phyloP scores from a whole-genome alignment of 2,888 invertebrate species.

The Campoplex nolae region DNA sequence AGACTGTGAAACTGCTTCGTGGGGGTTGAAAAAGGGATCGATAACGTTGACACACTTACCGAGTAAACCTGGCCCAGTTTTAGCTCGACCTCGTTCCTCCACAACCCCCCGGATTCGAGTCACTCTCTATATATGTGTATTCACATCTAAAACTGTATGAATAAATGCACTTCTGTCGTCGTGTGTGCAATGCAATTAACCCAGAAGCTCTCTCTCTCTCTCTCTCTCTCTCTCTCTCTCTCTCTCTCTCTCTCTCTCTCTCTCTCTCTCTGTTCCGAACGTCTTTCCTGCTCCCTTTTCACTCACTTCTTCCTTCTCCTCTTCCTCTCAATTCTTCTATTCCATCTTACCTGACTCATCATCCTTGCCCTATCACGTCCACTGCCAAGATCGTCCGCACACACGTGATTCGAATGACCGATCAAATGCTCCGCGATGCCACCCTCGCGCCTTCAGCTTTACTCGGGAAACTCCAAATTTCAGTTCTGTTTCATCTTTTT shows the following conservation, averaged over 20 bases:
- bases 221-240: no score
- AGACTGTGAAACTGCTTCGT: background rate
- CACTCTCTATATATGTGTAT: background rate
- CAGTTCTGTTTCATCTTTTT: background rate
- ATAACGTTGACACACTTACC: constrained; percentile 83
- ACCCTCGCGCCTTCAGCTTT: background rate
- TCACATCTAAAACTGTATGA: no score
- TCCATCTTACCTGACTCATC: background rate
- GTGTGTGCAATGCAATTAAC: background rate
- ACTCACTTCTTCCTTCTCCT: no score
- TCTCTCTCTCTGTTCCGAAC: background rate
- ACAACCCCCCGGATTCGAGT: constrained; percentile 39
- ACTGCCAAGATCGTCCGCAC: constrained; percentile 54
- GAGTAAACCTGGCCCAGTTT: constrained; percentile 84
- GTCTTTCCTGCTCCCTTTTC: background rate
- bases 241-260: background rate
- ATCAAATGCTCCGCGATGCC: background rate
- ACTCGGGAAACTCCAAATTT: background rate
- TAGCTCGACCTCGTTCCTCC: constrained; percentile 78
- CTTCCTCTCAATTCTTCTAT: background rate
- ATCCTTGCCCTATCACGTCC: constrained; percentile 33
- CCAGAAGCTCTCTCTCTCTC: background rate
- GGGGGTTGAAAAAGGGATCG: constrained; percentile 73
- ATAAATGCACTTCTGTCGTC: no score
- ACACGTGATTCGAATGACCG: constrained; percentile 33